Evolutionary conservation across 2,888 invertebrate species (phyloP).

Genomic region (Andrena fulva): DNA sequence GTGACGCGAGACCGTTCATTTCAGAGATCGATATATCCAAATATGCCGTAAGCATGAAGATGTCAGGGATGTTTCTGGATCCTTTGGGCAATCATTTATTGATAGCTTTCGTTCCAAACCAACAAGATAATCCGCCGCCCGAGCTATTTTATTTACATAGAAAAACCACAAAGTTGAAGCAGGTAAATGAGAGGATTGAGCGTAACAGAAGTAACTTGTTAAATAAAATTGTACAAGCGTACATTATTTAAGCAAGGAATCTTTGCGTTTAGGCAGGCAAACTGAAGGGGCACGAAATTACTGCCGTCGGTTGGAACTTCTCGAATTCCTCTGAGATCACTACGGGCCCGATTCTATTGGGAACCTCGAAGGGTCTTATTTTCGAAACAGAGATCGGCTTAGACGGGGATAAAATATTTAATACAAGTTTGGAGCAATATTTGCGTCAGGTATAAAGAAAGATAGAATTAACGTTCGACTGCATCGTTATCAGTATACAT

Average conservation of each 20-base stretch:
- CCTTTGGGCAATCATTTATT: slow-evolving; percentile 94
- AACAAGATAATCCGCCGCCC: slow-evolving; percentile 86
- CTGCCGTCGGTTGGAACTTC: slow-evolving; percentile 96
- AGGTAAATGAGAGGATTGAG: slow-evolving; percentile 78
- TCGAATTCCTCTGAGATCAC: slow-evolving; percentile 89
- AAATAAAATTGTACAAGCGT: slow-evolving; percentile 5
- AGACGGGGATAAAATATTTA: slow-evolving; percentile 93
- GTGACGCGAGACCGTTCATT: slow-evolving; percentile 66
- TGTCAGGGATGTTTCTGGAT: slow-evolving; percentile 92
- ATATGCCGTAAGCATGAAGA: slow-evolving; percentile 87
- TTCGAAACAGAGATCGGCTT: slow-evolving; percentile 95
- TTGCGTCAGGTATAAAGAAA: slow-evolving; percentile 91
- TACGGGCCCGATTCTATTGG: slow-evolving; percentile 94
- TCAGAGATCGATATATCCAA: slow-evolving; percentile 91
- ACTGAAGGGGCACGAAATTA: slow-evolving; percentile 92
- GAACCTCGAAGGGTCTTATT: slow-evolving; percentile 95
- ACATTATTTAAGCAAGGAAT: slow-evolving; percentile 33
- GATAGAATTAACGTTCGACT: slow-evolving; percentile 11
- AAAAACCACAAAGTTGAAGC: slow-evolving; percentile 91
- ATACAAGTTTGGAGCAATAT: slow-evolving; percentile 91
- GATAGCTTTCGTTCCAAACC: slow-evolving; percentile 89
- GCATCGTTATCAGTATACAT: slow-evolving; percentile 41
- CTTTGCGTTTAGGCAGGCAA: slow-evolving; percentile 85
- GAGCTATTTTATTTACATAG: slow-evolving; percentile 93
- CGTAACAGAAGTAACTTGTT: neutral